Evolutionary conservation across 2,888 invertebrate species (phyloP).

Genomic region (Pseudococcus viburni): DNA sequence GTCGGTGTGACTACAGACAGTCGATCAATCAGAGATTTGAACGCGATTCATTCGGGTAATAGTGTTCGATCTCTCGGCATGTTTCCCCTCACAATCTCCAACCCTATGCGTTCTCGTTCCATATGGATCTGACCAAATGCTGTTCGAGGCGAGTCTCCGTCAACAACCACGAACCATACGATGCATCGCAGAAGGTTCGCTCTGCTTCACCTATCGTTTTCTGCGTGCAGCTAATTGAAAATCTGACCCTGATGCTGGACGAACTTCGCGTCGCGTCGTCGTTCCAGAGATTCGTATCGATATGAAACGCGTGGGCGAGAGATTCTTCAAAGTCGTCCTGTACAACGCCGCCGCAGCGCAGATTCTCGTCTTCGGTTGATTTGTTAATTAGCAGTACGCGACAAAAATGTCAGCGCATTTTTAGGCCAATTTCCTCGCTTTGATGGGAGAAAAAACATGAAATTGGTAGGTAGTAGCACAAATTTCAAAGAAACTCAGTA

Average conservation of each 20-base stretch:
- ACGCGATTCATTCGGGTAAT: constrained; percentile 29
- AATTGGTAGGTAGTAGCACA: no score
- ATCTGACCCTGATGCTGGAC: constrained; percentile 5
- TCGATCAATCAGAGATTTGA: constrained; percentile 56
- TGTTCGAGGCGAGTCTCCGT: neutral
- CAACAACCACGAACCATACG: neutral
- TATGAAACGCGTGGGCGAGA: neutral
- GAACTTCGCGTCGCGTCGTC: neutral
- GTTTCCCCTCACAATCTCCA: neutral
- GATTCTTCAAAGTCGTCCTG: neutral
- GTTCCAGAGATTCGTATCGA: neutral
- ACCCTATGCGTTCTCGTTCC: no score
- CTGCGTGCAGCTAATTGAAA: neutral
- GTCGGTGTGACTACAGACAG: constrained; percentile 32
- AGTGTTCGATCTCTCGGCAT: constrained; percentile 9
- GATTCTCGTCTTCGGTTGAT: no score
- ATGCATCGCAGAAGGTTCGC: no score
- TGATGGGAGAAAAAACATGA: no score
- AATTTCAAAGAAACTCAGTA: no score
- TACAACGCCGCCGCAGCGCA: no score
- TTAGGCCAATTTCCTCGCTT: no score
- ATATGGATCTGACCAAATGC: neutral
- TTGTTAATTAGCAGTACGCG: no score
- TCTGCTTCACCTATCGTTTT: no score
- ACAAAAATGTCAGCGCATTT: neutral